These are phyloP conservation scores for Tylochromis polylepis DNA, from an alignment of 2,113 vertebrate species.

Conservation along the genomic window DNA sequence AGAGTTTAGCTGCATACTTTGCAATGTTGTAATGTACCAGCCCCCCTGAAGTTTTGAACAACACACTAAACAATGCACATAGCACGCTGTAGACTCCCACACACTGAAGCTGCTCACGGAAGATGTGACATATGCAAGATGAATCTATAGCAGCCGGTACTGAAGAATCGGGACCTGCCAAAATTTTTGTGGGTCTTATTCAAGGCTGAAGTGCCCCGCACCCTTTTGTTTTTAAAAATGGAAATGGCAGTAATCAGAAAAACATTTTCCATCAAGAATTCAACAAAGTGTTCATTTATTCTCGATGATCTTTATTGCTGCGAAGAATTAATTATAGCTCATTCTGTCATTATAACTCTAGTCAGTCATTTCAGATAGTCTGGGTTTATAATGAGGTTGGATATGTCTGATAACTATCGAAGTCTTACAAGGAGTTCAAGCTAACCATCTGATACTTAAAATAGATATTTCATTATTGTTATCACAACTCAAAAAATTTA, in stretches of 20 bases:
- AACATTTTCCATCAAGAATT: not conserved
- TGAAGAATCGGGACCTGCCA: slow-evolving; percentile 28
- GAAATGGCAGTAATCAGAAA: not conserved
- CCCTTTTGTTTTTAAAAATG: not conserved
- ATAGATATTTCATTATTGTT: not conserved
- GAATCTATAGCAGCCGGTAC: slow-evolving; percentile 21
- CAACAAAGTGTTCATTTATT: not conserved
- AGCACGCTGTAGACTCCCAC: slow-evolving; percentile 45
- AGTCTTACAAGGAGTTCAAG: not conserved
- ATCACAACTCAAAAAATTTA: not conserved
- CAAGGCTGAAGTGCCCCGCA: not conserved
- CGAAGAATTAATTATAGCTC: not conserved
- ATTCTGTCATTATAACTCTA: not conserved
- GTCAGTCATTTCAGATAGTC: not conserved
- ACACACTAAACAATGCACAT: slow-evolving; percentile 50
- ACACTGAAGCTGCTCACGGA: slow-evolving; percentile 51
- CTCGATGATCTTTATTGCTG: not conserved
- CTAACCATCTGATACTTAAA: not conserved
- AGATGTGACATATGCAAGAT: slow-evolving; percentile 20
- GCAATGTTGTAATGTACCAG: slow-evolving; percentile 67
- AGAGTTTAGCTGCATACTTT: slow-evolving; percentile 41
- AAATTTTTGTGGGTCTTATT: slow-evolving; percentile 8
- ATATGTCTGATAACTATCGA: not conserved
- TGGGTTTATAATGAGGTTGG: not conserved
- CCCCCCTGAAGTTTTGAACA: slow-evolving; percentile 28